Evolutionary conservation across 2,113 vertebrate species (phyloP), one percentile per base, ranked within the genome.

Genomic region (Elgaria multicarinata): DNA sequence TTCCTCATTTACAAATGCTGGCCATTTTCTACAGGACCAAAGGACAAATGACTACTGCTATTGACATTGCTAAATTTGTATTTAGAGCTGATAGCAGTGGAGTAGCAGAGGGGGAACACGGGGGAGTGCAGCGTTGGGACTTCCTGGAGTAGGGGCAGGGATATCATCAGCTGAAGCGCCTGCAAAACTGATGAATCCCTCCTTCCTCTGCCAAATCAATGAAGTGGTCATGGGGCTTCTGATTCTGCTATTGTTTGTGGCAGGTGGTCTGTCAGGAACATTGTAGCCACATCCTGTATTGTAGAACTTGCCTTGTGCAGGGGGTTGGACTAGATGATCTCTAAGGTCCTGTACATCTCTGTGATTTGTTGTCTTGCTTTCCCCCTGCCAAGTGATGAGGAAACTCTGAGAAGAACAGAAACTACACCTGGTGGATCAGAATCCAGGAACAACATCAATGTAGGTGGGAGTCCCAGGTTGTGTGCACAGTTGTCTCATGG

Each of bases 1-100:
- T 13, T 66, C 42, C 50, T 87, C 88, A 90, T 88, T 89, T 91
- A 90, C 55, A 91, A 95, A 55, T 2, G 62, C 0, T 62, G 36
- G 31, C 58, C 85, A 77, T 14, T 78, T 78, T 87, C 55, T 42
- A 39, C 20, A 22, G 28, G 28, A 46, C 39, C 2, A 2, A 53
- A 67, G 26, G 62, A 39, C 71, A 42, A 75, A 42, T 75, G 75
- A 39, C 36, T 5, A 13, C 36, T 64, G 39, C 55, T 8, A 24
- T 26, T 14, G 53, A 2, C 1, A 12, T 77, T 44, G 39, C 72
- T 67, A 31, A 67, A 67, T 79, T 33, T 62, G 44, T 64, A 86
- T 86, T 28, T 55, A 28, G 18, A 71, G 82, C 58, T 31, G 31
- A 7, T 31, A 31, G 80, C 58, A 83, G 22, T 64, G 36, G n/a